Evolutionary conservation across 2,113 vertebrate species (phyloP), one percentile per base, ranked within the genome.

Genomic region (Capreolus pygargus): DNA sequence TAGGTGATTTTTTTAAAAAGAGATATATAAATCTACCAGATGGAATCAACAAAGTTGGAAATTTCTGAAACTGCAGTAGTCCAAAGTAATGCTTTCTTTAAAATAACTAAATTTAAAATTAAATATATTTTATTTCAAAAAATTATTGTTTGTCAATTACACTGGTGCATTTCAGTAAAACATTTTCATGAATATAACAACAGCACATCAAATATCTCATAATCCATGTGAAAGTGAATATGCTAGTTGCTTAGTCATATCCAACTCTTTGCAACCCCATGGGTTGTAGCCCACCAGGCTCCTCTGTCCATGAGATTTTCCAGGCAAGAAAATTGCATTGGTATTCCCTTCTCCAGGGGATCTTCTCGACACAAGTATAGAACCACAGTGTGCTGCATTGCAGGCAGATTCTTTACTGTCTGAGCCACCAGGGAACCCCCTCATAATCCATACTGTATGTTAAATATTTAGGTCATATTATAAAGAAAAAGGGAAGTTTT

Each of bases 91-190:
- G 6, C 36, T 67, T 83, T 87, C 33, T 19, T 85, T 64, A 54
- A 82, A 91, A 90, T 13, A 91, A 92, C 45, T 91, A 43, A 94
- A 67, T 97, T 96, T 81, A 57, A 96, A 95, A 85, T 86, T 93
- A 86, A 85, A 91, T 79, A 21, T 5, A 55, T 86, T 58, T 97
- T 97, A 16, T 96, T 61, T 87, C 47, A 30, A 55, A 97, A 47
- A 11, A 83, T 33, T 83, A 25, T 21, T 57, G 2, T 58, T 95
- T 95, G 30, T 27, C 12, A 52, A 45, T 93, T 79, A 92, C 5
- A 58, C 43, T 36, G 10, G 11, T 70, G 58, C 89, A 36, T 19
- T 94, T 82, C 74, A 84, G 33, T 81, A 39, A 91, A 95, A 61
- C 9, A 47, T 43, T 89, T 61, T 36, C 50, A 43, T 52, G 52